Evolutionary conservation across 2,113 vertebrate genomes (phyloP), one percentile per base, ranked within the genome.

Genomic region (Centrocercus urophasianus): DNA sequence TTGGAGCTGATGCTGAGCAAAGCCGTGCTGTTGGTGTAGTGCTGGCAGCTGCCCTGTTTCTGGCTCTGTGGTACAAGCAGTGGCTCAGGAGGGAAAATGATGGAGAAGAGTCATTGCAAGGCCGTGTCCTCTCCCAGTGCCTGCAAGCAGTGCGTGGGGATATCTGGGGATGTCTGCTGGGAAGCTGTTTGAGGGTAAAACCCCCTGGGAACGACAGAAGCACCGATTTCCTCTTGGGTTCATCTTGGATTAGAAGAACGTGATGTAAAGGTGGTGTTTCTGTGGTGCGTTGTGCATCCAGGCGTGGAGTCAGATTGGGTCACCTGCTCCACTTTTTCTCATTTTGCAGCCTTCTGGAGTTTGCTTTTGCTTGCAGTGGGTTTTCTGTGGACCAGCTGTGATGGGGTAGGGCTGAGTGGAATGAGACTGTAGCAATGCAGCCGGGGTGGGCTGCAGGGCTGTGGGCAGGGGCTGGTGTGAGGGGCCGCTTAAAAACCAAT

Each of bases 101-200:
- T 30, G 63, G 48, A 13, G 56, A 17, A n/a, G 72, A 2, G 10
- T 5, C n/a, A 21, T 9, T 17, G 32, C 56, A 40, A 50, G 74
- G 27, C 27, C 5, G 0, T 2, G 10, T 18, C 45, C 8, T 11
- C 48, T 70, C 36, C n/a, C 2, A 2, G 17, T 21, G 5, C 28
- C 67, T 50, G 34, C 67, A 6, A 1, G 6, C 20, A 30, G 63
- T 3, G 36, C 1, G 42, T 69, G 8, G 57, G 22, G 19, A 13
- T 21, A 5, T n/a, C 19, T 18, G 10, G 61, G 28, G 78, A 45
- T 32, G 11, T 36, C 66, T 38, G 27, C 67, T 74, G 73, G 56
- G 75, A 69, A 59, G 11, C 13, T 6, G 1, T 24, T 72, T 40
- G 40, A n/a, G n/a, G 43, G 15, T 20, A 16, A 17, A 50, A 4